A percentile compares a stretch with the other conserved stretches of the same genome.
Evolutionary conservation across 2,113 vertebrate species (phyloP).

Genomic region (Gymnogyps californianus): DNA sequence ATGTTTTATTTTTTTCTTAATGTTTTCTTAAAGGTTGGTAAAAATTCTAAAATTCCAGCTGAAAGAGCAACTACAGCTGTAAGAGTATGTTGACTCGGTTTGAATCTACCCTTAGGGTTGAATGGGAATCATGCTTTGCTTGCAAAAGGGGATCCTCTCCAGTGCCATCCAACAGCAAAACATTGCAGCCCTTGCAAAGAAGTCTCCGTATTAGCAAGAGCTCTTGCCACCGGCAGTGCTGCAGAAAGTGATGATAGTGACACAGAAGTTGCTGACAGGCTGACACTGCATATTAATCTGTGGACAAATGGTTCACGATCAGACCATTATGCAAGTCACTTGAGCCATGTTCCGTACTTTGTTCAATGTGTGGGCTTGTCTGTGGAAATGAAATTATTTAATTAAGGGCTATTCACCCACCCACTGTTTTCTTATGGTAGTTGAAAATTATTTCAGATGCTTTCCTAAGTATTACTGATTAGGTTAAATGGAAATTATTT

Average conservation of each 20-base stretch:
- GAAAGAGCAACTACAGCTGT: background rate
- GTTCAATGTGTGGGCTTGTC: background rate
- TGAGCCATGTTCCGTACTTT: background rate
- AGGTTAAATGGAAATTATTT: background rate
- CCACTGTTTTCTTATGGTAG: background rate
- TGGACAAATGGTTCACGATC: background rate
- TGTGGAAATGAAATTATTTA: background rate
- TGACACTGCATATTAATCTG: background rate
- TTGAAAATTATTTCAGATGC: background rate
- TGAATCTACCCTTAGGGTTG: background rate
- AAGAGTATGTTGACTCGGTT: background rate
- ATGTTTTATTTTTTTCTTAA: background rate
- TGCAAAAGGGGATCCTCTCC: background rate
- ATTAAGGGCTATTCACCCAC: background rate
- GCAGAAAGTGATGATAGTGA: background rate
- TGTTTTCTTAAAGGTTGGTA: background rate
- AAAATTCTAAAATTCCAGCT: background rate
- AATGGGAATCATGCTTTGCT: background rate
- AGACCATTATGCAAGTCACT: background rate
- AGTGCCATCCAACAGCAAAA: background rate
- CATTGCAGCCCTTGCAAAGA: background rate
- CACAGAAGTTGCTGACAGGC: constrained; percentile 25
- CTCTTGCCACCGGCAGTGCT: background rate
- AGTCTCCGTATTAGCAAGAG: background rate
- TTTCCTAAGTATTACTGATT: background rate